A percentile compares a stretch with the other conserved stretches of the same genome.
phyloP scores from a whole-genome alignment of 2,888 invertebrate genomes.

The Agrochola circellaris region DNA sequence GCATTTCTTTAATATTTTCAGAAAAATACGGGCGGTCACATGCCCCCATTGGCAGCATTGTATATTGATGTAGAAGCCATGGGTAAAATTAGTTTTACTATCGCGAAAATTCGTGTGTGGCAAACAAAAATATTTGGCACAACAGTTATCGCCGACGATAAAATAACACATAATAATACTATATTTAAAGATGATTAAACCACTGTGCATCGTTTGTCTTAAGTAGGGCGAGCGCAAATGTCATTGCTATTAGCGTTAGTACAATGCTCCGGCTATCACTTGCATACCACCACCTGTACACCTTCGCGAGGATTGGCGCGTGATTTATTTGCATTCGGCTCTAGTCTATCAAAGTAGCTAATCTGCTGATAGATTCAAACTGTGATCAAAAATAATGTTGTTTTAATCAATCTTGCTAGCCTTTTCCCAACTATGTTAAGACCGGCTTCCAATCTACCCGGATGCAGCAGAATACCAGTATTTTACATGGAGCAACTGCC shows the following conservation, averaged over 20 bases:
- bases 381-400: background rate
- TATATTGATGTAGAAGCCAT: background rate
- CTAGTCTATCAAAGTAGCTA: background rate
- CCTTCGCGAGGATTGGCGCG: background rate
- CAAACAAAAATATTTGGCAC: slow-evolving; percentile 23
- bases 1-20: no score
- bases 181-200: slow-evolving; percentile 66
- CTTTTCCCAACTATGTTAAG: background rate
- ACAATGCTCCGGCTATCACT: slow-evolving; percentile 59
- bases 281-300: slow-evolving; percentile 43
- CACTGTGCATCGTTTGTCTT: slow-evolving; percentile 46
- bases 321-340: slow-evolving; percentile 14
- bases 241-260: slow-evolving; percentile 67
- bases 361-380: background rate
- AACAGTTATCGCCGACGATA: slow-evolving; percentile 38
- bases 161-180: slow-evolving; percentile 55
- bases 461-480: background rate
- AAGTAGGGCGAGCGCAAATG: slow-evolving; percentile 68
- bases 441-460: background rate
- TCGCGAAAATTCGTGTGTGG: slow-evolving; percentile 24
- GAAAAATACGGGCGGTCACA: no score
- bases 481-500: background rate
- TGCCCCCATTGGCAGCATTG: no score
- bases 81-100: background rate
- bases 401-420: background rate